Evolutionary conservation across 2,797 vertebrate species (phyloP), one percentile per base, ranked within the genome.

Genomic region (Myoxocephalus aenaeus): DNA sequence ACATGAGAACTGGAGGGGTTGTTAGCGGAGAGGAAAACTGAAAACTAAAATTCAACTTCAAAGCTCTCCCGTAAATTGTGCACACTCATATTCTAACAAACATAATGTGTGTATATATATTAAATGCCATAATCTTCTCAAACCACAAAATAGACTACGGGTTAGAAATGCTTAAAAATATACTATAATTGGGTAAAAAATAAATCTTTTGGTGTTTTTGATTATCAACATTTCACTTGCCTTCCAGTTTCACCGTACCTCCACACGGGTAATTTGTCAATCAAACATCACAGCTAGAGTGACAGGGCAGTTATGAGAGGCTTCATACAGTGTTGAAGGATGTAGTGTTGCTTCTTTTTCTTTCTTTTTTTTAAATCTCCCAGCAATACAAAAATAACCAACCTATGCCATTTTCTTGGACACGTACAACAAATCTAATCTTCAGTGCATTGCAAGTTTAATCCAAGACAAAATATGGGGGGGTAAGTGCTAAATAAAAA

Each of bases 401-500:
- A 93, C 18, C 46, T 92, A 92, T 94, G 92, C 93, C 91, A 91
- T 92, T 93, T 94, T 80, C 89, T 86, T 90, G 77, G 88, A 95
- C 89, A 94, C 88, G 76, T 86, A 88, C 10, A 12, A 73, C 65
- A 59, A 69, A 54, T 66, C 46, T 86, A 84, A 77, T 82, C 65
- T 67, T 84, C 50, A 82, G 70, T 93, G 90, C 92, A 90, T 96
- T 96, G 96, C 96, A 97, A 97, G 95, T 95, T 93, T 95, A 96
- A 96, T 92, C 94, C 94, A 77, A 87, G 77, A 86, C 22, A 57
- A 66, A 58, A 63, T 18, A 64, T 4, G n/a, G 46, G 32, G 34
- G 34, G 50, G 15, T 73, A 93, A 91, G 86, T 90, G 87, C 91
- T 92, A 58, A 7, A 75, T 77, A 22, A 1, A 20, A 25, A 74